phyloP scores from a whole-genome alignment of 2,888 invertebrate species.

The Thera britannica region DNA sequence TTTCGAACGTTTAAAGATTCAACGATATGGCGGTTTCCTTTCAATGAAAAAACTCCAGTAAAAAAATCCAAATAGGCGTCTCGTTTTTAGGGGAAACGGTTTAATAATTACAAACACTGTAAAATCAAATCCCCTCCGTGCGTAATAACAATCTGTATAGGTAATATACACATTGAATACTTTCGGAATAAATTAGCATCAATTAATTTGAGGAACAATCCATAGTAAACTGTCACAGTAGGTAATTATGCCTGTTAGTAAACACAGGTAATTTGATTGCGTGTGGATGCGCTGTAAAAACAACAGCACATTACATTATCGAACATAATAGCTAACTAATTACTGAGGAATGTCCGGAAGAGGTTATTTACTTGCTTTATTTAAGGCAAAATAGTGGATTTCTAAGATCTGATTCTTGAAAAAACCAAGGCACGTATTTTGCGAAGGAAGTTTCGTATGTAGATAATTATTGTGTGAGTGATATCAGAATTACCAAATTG shows the following conservation, averaged over 20 bases:
- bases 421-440: background rate
- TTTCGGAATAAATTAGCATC: slow-evolving; percentile 2
- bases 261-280: slow-evolving; percentile 7
- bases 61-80: no score
- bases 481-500: no score
- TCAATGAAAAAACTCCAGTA: no score
- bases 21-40: no score
- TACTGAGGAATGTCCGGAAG: slow-evolving; percentile 30
- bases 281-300: slow-evolving; percentile 23
- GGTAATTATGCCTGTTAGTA: slow-evolving; percentile 22
- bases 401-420: slow-evolving; percentile 26
- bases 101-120: no score
- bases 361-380: background rate
- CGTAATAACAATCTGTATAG: background rate
- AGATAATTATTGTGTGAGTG: background rate
- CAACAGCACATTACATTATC: slow-evolving; percentile 27
- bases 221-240: slow-evolving; percentile 19
- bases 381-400: slow-evolving; percentile 21
- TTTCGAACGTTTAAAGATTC: no score
- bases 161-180: background rate
- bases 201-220: slow-evolving; percentile 18
- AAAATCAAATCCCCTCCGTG: no score
- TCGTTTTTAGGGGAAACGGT: no score
- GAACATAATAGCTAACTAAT: slow-evolving; percentile 26
- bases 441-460: background rate